Percentiles rank a stretch among this genome's conserved stretches.
phyloP scores from a whole-genome alignment of 2,888 invertebrate species.

The Drosophila anomalata region DNA sequence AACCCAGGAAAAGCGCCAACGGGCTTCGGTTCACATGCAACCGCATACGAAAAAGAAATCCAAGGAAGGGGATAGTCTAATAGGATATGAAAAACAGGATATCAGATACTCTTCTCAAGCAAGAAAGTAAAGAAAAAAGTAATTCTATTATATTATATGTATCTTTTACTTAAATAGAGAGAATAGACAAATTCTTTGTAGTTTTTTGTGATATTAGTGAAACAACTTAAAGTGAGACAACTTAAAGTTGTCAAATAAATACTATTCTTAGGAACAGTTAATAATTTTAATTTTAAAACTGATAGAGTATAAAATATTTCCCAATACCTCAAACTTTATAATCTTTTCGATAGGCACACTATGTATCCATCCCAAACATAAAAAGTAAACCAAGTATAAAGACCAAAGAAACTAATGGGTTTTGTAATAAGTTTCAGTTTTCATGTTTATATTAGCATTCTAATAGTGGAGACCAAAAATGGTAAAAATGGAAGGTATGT shows the following conservation, averaged over 20 bases:
- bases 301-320: slow-evolving; percentile 1
- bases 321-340: slow-evolving; percentile 18
- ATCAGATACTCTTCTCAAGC: not conserved
- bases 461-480: slow-evolving; percentile 54
- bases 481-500: slow-evolving; percentile 14
- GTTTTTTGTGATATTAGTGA: no score
- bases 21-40: slow-evolving; percentile 59
- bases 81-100: not conserved
- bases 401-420: slow-evolving; percentile 61
- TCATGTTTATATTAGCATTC: slow-evolving; percentile 77
- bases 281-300: not conserved
- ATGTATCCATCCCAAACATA: slow-evolving; percentile 18
- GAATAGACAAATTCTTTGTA: no score
- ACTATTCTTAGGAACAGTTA: no score
- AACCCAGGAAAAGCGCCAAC: slow-evolving; percentile 54
- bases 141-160: no score
- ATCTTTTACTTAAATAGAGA: no score
- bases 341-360: slow-evolving; percentile 35
- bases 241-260: no score
- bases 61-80: slow-evolving; percentile 2
- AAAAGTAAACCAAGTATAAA: slow-evolving; percentile 19
- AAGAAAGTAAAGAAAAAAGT: no score
- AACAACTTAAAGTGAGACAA: no score
- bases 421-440: slow-evolving; percentile 77
- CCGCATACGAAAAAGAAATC: slow-evolving; percentile 54